Base-by-base conservation (phyloP, 2,888 invertebrate genomes). In the Drosophila affinis region DNA sequence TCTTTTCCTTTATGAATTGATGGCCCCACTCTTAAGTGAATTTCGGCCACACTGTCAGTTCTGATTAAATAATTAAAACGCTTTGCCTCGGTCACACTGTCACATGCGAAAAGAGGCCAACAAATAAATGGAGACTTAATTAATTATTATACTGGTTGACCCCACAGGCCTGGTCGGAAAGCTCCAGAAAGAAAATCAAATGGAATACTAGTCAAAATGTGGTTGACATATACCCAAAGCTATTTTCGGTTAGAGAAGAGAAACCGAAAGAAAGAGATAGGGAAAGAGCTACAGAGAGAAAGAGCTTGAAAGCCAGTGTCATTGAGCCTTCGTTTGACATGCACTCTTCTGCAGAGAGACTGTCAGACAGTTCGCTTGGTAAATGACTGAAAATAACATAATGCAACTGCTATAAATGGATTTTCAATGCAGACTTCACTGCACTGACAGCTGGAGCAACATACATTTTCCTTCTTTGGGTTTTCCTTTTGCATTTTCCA, bases 111-210 rank as follows among this genome's bases (percentile, higher is more conserved):
- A 57, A 72, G 60, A 52, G 61, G 32, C 61, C 56, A 67, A 49
- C 49, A 56, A 55, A 62, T 59, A 65, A 72, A 62, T 77, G 83
- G 68, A 75, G 77, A 62, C 72, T 77, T 79, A 82, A 86, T 82
- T 75, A 82, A 46, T 64, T 27, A 27, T 21, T 21, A 18, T 39
- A 5, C n/a, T 21, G 68, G 56, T 58, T 44, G 55, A 9, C 17
- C 18, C 53, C 17, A 32, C 61, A 65, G 39, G 2, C 2, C n/a
- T 39, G 12, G 14, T 39, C 39, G 14, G 39, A 39, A 39, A 39
- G 39, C 14, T 7, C 14, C 53, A 53, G 34, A 29, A 29, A 39
- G 18, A 48, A 67, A 55, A 48, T 65, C 67, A 49, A 65, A 47
- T 27, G 39, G 53, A 27, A 27, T 27, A 7, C 27, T 7, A 27